Conservation (phyloP, 1,140 invertebrate species). For the Archegozetes longisetosus region DNA sequence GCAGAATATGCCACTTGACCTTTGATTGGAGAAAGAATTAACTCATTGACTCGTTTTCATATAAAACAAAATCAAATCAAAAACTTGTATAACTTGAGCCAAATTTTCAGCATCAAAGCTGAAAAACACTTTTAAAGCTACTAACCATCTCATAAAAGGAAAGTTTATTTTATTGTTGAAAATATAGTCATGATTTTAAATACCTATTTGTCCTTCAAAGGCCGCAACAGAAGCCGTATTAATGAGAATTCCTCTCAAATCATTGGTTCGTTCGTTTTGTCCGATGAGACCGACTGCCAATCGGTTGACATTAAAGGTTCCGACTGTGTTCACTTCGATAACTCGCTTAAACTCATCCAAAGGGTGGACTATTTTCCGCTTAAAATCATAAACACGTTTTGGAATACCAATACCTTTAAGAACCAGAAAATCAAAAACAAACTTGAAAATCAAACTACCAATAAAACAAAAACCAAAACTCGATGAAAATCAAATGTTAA, state of each 20-base stretch:
- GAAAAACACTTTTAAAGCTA: too few relatives aligned
- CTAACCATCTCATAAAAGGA: too few relatives aligned
- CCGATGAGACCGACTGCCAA: slow-evolving; percentile 60
- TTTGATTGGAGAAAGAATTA: too few relatives aligned
- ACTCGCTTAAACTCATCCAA: slow-evolving; percentile 41
- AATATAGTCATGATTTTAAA: slow-evolving; percentile 50
- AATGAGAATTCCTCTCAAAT: slow-evolving; percentile 63
- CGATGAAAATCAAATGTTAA: too few relatives aligned
- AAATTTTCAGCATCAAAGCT: too few relatives aligned
- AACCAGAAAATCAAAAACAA: not conserved
- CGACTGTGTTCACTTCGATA: slow-evolving; percentile 57
- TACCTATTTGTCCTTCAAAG: slow-evolving; percentile 90
- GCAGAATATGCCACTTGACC: slow-evolving; percentile 60
- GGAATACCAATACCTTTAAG: slow-evolving; percentile 63
- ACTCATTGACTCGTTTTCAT: not conserved
- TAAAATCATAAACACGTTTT: slow-evolving; percentile 73
- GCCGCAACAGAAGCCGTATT: slow-evolving; percentile 93
- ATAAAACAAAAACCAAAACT: not conserved
- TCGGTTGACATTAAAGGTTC: slow-evolving; percentile 88
- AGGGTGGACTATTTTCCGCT: slow-evolving; percentile 55
- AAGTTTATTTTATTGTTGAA: too few relatives aligned
- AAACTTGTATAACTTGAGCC: too few relatives aligned
- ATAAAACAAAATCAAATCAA: not conserved
- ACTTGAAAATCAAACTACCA: not conserved
- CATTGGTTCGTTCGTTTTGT: slow-evolving; percentile 61